Base-by-base conservation (phyloP, 2,113 vertebrate genomes). In the Cochlearius cochlearius region DNA sequence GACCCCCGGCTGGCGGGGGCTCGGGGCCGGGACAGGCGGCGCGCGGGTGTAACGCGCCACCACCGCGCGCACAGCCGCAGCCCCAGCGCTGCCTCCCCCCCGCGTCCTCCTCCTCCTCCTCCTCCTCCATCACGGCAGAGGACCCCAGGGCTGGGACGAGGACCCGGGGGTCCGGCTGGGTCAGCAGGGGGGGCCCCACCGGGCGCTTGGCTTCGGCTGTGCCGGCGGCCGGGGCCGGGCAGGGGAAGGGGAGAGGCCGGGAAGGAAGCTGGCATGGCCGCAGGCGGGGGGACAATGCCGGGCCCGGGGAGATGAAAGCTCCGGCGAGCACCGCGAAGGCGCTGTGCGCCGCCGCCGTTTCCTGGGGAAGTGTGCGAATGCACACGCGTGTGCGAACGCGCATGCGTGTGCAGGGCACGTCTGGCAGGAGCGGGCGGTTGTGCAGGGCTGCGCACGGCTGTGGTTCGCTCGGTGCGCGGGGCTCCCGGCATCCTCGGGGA, bases 1-100 rank as follows among this genome's bases (percentile, higher is more conserved):
- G 82, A 50, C 18, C 1, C 50, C 41, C 7, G 0, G 49, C n/a
- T 2, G 7, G n/a, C 1, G 5, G 17, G 29, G 23, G 32, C 52
- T 58, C 9, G 17, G 55, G 7, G 63, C 36, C 8, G 38, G 47
- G 34, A 43, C 38, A 53, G 41, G 49, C 30, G 8, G 21, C 21
- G 8, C 25, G 69, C 6, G 27, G 68, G 26, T 21, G 36, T 39
- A 23, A 30, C 8, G 30, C n/a, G n/a, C n/a, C 22, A 41, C 30
- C 45, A 18, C 36, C 15, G 41, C 66, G 5, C 21, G 1, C 22
- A 21, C 36, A 10, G 11, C 66, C 45, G 6, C 32, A 13, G 23
- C 43, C 26, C 56, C 56, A 15, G 41, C 8, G 56, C n/a, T 62
- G 58, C 41, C 20, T n/a, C 12, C n/a, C 27, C 21, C 16, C 0